These are phyloP conservation scores for Australoheros facetus DNA, from an alignment of 2,797 vertebrate species.

Conservation along the genomic window DNA sequence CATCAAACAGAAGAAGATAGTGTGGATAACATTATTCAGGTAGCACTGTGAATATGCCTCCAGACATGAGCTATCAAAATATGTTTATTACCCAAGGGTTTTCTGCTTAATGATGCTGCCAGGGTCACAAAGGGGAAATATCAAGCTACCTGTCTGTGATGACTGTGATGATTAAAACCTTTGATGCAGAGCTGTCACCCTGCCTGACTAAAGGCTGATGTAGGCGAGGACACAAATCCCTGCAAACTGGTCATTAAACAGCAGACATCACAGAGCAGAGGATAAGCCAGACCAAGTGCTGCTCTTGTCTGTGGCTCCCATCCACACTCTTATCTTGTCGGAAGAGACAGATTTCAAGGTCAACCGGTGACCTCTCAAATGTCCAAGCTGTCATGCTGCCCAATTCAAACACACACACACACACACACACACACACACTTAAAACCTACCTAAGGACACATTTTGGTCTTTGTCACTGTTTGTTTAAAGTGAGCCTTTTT, in stretches of 20 bases:
- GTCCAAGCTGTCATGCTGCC: slow-evolving; percentile 28
- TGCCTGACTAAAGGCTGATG: slow-evolving; percentile 28
- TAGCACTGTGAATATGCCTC: slow-evolving; percentile 11
- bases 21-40: not conserved
- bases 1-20: not conserved
- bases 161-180: slow-evolving; percentile 51
- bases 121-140: slow-evolving; percentile 29
- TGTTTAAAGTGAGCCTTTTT: not conserved
- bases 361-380: slow-evolving; percentile 30
- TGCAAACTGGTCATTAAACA: slow-evolving; percentile 49
- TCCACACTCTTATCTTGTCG: slow-evolving; percentile 37
- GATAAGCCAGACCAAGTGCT: slow-evolving; percentile 30
- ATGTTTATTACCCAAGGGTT: slow-evolving; percentile 36
- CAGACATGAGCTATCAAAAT: slow-evolving; percentile 34
- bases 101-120: slow-evolving; percentile 43
- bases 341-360: slow-evolving; percentile 45
- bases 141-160: slow-evolving; percentile 34
- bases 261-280: slow-evolving; percentile 31
- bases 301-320: slow-evolving; percentile 29
- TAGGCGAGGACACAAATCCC: slow-evolving; percentile 32
- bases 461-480: not conserved
- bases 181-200: slow-evolving; percentile 48
- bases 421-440: not conserved
- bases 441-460: not conserved
- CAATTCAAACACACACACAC: not conserved